Evolutionary conservation across 2,113 vertebrate species (phyloP).

Genomic region (Cichladusa arquata): DNA sequence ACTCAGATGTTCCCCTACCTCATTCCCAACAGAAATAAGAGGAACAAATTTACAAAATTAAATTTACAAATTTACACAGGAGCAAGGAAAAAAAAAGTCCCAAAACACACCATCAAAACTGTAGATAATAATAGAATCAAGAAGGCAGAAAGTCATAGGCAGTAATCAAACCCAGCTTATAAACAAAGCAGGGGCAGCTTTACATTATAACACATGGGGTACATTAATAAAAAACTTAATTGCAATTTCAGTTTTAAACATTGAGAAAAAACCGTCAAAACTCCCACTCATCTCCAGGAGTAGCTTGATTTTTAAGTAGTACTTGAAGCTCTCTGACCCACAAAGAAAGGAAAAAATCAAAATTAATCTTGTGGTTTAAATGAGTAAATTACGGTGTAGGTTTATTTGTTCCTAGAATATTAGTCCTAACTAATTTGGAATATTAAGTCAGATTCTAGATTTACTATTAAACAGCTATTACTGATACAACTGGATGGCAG

Average conservation of each 20-base stretch:
- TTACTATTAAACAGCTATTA: background rate
- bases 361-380: background rate
- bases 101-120: background rate
- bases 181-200: background rate
- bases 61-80: background rate
- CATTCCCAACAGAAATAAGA: background rate
- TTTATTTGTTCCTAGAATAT: background rate
- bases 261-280: rapidly evolving
- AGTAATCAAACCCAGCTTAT: background rate
- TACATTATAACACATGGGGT: background rate
- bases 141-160: background rate
- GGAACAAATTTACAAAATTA: background rate
- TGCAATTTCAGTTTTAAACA: background rate
- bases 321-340: background rate
- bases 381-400: background rate
- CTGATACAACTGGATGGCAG: background rate
- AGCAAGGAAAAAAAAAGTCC: background rate
- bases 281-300: background rate
- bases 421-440: background rate
- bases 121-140: background rate
- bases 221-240: background rate
- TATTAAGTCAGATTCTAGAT: background rate
- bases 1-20: background rate
- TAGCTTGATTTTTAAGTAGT: background rate
- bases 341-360: background rate